Conservation (phyloP, 2,113 vertebrate species). For the Nerophis ophidion region DNA sequence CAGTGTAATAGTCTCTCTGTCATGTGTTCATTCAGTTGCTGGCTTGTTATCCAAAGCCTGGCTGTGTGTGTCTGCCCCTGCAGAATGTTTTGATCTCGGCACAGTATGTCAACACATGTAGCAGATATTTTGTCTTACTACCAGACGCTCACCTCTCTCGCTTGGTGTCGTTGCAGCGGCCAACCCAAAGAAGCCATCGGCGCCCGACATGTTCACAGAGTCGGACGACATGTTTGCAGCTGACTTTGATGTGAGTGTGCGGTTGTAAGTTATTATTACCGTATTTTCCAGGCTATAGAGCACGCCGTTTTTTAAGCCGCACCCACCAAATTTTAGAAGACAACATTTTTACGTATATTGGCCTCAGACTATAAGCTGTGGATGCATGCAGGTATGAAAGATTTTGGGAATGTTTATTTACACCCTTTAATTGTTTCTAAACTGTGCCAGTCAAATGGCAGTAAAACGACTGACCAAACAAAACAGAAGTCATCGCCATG, state of each 20-base stretch:
- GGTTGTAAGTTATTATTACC: no score
- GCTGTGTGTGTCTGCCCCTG: constrained; percentile 62
- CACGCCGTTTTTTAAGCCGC: no score
- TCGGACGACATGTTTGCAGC: constrained; percentile 98
- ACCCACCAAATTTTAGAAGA: no score
- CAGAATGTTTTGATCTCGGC: constrained; percentile 67
- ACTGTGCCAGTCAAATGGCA: no score
- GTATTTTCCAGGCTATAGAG: no score
- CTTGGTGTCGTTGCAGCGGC: constrained; percentile 71
- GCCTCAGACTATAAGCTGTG: no score
- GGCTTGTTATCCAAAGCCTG: constrained; percentile 67
- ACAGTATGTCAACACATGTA: constrained; percentile 66
- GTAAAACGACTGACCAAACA: no score
- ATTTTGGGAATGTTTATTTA: no score
- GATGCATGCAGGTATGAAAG: no score
- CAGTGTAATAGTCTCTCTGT: constrained; percentile 53
- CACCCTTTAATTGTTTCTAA: no score
- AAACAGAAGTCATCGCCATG: no score
- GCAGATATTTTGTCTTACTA: constrained; percentile 46
- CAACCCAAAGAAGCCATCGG: constrained; percentile 88
- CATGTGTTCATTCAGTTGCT: constrained; percentile 72
- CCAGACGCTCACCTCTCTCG: constrained; percentile 20
- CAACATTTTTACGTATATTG: no score
- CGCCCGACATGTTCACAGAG: constrained; percentile 98
- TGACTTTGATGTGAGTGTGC: constrained; percentile 84